Evolutionary conservation across 2,113 vertebrate genomes (phyloP), one percentile per base, ranked within the genome.

Genomic region (Struthidea cinerea): DNA sequence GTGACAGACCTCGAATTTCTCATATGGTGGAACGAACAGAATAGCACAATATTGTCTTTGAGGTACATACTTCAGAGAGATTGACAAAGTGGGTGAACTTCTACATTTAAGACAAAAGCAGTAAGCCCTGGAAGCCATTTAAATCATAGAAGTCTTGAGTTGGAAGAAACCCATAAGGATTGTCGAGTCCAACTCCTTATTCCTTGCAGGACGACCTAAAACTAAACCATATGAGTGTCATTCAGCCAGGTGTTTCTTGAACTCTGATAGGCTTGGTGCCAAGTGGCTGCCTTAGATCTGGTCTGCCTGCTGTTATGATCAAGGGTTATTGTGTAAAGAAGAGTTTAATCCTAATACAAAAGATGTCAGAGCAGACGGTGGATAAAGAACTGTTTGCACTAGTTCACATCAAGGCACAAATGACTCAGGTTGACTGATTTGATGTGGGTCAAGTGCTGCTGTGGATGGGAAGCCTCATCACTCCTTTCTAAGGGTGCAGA

Each of bases 121-220:
- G 21, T 35, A 81, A 71, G 33, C 10, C 19, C 42, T 77, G 65
- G 42, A 87, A 69, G 7, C 11, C 39, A 57, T 46, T 59, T 57
- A 81, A 80, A 59, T 67, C 23, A 46, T 32, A 68, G 46, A 82
- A 67, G n/a, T 39, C 20, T 60, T 21, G 13, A 46, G 24, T 4
- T 68, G 46, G 24, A 75, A 82, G 39, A 52, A 82, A 12, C 9
- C 10, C 16, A 28, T 53, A 46, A 46, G n/a, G 16, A 53, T 46
- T 3, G 5, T 32, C 0, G 3, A n/a, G 19, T n/a, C 30, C 33
- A 59, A n/a, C 9, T 47, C 9, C 10, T 39, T 52, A 44, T 44
- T 82, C 39, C 16, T 67, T 0, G 0, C 9, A n/a, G 37, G 52
- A 46, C 3, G 28, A 24, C 7, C 27, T 30, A 52, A 74, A 81